Evolutionary conservation across 2,113 vertebrate genomes (phyloP), one percentile per base, ranked within the genome.

Genomic region (Myiagra hebetior): DNA sequence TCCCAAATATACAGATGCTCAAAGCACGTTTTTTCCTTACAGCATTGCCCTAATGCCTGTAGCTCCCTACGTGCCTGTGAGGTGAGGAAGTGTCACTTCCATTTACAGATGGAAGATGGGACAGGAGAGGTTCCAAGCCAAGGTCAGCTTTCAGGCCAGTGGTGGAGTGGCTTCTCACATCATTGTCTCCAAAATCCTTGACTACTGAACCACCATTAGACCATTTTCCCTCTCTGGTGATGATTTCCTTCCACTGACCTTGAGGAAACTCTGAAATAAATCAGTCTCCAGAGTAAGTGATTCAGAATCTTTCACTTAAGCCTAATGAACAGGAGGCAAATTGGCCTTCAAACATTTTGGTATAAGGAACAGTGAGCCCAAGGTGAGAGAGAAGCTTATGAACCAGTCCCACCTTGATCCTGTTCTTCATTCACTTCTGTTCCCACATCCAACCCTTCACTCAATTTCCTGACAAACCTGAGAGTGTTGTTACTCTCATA

Each of bases 51-150:
- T 70, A 24, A 46, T 31, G 14, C 26, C n/a, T 92, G 57, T 52
- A 39, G 10, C 9, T 39, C 23, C 27, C 27, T 41, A 15, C 0
- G 0, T 19, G 18, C 13, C 77, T 27, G 3, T 12, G 56, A 31
- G 7, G 35, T 65, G 47, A 46, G 23, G 15, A 47, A 70, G 10
- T 31, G 18, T 60, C 52, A 18, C 21, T 53, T 26, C 13, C n/a
- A 10, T 60, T 74, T 56, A 37, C 33, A 46, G 65, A 44, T 2
- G 14, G 30, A 23, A 69, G 44, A 12, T 35, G 27, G 46, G 27
- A 55, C 31, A 59, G 46, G 28, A 81, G 19, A 65, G 8, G 8
- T 49, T 90, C 28, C 44, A 19, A 18, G 35, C 10, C 55, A 64
- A 41, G 9, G 28, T 46, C 26, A 65, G 7, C 23, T 49, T 62